Base-by-base conservation (phyloP, 2,113 vertebrate genomes). In the Chaetorhynchus papuensis region DNA sequence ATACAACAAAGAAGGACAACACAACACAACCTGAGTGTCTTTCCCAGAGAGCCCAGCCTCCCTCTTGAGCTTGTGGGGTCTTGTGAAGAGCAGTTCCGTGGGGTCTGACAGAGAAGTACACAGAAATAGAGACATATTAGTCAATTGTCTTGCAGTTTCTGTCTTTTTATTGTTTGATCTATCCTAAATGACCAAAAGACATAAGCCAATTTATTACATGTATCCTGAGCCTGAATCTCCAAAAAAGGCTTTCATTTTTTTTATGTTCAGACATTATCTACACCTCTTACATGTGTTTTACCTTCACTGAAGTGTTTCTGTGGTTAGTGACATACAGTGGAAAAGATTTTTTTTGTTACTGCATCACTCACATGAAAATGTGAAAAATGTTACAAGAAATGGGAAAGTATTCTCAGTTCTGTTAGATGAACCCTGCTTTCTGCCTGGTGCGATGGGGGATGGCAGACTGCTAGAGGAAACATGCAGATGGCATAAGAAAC, bases 401-500 rank as follows among this genome's bases (percentile, higher is more conserved):
- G 14, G 28, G n/a, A 63, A 47, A 12, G 0, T 77, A 87, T 95
- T 69, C 47, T 87, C 33, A 23, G 15, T 60, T 90, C 75, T 81
- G 5, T 50, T 84, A 56, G 31, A 23, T 83, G 76, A 91, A 80
- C 24, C 14, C 19, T 82, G 41, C 31, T 80, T 64, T 68, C 35
- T 0, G 2, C 37, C 31, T 57, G 41, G 24, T 65, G 26, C 0
- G 0, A 33, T 53, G 75, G 31, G 53, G 59, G 31, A 24, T 44
- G 60, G 44, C 76, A 87, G 30, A 22, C 21, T 56, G 49, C 42
- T 39, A 37, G 37, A 71, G 71, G 35, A 89, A 94, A 71, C 1
- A 2, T 41, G 59, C 49, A 92, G 78, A 71, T 52, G 61, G 84
- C n/a, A 49, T 47, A 56, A 76, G 83, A 78, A 89, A 93, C 0